Evolutionary conservation across 2,113 vertebrate genomes (phyloP), one percentile per base, ranked within the genome.

Genomic region (Nycticebus coucang): DNA sequence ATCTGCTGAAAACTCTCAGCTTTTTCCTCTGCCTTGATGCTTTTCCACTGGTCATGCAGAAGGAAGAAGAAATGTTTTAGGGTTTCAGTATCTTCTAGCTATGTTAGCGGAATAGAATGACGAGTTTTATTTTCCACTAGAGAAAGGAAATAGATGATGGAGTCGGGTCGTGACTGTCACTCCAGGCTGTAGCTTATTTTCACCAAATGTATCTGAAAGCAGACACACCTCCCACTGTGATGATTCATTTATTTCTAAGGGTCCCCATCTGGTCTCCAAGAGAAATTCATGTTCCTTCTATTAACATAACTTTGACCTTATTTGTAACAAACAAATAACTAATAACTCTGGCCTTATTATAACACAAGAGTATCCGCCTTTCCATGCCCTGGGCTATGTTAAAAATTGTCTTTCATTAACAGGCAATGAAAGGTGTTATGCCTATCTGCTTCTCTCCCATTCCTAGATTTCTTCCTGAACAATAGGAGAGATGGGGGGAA

Each of bases 231-330:
- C 96, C 94, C 53, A 95, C 87, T 94, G 93, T 96, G 96, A 91
- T 57, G 35, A 95, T 82, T 94, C 93, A 97, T 95, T 96, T 93
- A 96, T 96, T 96, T 96, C 60, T 83, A 81, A 95, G 96, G 83
- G 95, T 97, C 89, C 97, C 93, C 97, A 97, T 96, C 97, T 98
- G 95, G 95, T 95, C 41, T 89, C 62, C 33, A 24, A 68, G 84
- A 97, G 80, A 97, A 97, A 97, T 95, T 96, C 96, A 96, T 98
- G 96, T 95, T 96, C 53, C 53, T 97, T 79, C 89, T 84, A 97
- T 98, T 97, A 96, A 96, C 95, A 85, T 95, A 97, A 94, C 96
- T 93, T 94, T 97, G 96, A 97, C 96, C 94, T 93, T 97, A 95
- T 97, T 97, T 97, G 57, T 96, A 84, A 92, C 55, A 97, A 93